These are phyloP conservation scores for Antechinus flavipes DNA, from an alignment of 2,113 vertebrate species.

Conservation along the genomic window DNA sequence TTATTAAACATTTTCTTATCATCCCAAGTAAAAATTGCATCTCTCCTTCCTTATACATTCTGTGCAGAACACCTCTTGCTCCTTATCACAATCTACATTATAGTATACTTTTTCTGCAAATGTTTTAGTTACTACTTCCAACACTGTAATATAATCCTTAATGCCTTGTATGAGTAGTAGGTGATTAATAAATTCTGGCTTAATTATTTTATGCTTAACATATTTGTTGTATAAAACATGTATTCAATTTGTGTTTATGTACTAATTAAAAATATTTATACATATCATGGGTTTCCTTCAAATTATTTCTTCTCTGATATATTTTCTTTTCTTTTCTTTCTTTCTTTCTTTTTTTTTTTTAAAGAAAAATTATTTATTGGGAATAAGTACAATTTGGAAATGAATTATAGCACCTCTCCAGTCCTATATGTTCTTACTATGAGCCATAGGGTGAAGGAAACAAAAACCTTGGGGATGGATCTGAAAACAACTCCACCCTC, in stretches of 20 bases:
- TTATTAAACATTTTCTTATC: background rate
- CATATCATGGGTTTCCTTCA: slow-evolving; percentile 14
- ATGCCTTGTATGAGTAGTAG: background rate
- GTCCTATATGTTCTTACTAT: background rate
- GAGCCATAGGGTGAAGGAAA: background rate
- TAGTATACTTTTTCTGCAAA: background rate
- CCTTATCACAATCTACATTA: background rate
- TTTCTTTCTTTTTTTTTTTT: too few relatives aligned
- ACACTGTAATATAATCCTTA: background rate
- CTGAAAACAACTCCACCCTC: background rate
- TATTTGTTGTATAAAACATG: background rate
- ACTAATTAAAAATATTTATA: slow-evolving; percentile 14
- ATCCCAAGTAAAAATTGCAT: background rate
- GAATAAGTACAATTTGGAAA: background rate
- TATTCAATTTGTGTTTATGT: background rate
- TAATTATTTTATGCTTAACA: background rate
- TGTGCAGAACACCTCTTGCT: background rate
- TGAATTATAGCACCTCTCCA: background rate
- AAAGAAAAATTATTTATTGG: background rate
- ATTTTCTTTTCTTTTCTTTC: background rate
- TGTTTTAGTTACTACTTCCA: background rate
- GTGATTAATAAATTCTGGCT: background rate
- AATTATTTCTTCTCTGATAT: slow-evolving; percentile 10
- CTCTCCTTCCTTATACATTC: background rate
- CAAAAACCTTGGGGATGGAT: background rate